Evolutionary conservation across 2,888 invertebrate species (phyloP).

Genomic region (Drosophila kambysellisi): DNA sequence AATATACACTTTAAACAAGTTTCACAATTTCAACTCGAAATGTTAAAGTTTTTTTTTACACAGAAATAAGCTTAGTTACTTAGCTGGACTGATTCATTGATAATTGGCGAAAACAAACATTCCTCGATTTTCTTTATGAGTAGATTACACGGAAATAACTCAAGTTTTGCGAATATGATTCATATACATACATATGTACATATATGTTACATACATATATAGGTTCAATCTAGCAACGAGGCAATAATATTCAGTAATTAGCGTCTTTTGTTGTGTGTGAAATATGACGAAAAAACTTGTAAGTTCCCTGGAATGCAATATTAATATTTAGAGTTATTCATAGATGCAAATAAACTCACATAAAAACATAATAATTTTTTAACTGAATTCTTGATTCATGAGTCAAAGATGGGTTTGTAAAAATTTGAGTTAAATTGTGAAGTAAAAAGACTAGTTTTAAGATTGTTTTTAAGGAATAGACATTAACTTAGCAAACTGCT

Average conservation of each 20-base stretch:
- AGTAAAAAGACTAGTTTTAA: background rate
- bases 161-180: slow-evolving; percentile 44
- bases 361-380: background rate
- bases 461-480: background rate
- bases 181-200: slow-evolving; percentile 6
- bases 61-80: background rate
- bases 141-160: slow-evolving; percentile 42
- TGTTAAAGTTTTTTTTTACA: background rate
- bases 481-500: background rate
- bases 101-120: slow-evolving; percentile 7
- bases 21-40: background rate
- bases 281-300: background rate
- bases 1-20: background rate
- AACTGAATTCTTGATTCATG: background rate
- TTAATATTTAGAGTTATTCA: background rate
- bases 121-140: slow-evolving; percentile 10
- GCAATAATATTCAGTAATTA: slow-evolving; percentile 22
- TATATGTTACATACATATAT: background rate
- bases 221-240: background rate
- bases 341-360: background rate
- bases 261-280: slow-evolving; percentile 18
- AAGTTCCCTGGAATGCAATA: background rate
- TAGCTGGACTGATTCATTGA: slow-evolving; percentile 21
- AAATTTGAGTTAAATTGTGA: background rate
- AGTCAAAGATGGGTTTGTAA: background rate